Conservation (phyloP, 2,113 vertebrate species). For the Hypanus sabinus region DNA sequence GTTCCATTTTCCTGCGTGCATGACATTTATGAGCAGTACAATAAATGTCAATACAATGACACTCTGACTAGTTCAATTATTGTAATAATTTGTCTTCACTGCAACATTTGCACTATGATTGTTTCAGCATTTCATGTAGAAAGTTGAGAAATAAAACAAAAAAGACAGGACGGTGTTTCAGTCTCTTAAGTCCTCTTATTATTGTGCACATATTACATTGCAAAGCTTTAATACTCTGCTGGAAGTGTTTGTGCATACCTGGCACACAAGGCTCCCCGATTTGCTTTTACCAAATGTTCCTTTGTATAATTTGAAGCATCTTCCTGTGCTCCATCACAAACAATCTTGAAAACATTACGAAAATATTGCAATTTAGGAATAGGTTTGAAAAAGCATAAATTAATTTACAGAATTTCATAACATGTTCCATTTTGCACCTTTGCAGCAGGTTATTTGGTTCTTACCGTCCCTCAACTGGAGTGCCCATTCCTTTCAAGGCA, state of each 20-base stretch:
- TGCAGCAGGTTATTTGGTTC: background rate
- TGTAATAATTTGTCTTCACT: background rate
- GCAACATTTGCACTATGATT: background rate
- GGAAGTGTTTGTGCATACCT: slow-evolving; percentile 5
- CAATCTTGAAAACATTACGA: background rate
- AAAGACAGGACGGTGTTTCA: background rate
- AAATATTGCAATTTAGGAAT: background rate
- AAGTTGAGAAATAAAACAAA: background rate
- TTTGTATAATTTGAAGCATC: background rate
- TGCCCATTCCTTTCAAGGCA: background rate
- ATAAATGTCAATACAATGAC: background rate
- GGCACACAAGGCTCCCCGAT: background rate
- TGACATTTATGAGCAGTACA: slow-evolving; percentile 23
- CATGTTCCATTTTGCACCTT: background rate
- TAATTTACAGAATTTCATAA: background rate
- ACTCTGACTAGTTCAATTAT: background rate
- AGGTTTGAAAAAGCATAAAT: background rate
- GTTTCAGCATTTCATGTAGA: background rate
- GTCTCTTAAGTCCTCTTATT: background rate
- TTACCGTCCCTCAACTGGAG: background rate
- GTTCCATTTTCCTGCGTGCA: slow-evolving; percentile 26
- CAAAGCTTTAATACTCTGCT: background rate
- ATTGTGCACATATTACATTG: slow-evolving; percentile 21
- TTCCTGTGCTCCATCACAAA: background rate
- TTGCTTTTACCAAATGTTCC: background rate